These are phyloP conservation scores for Helicolenus hilgendorfi DNA, from an alignment of 2,797 vertebrate species.

Conservation along the genomic window DNA sequence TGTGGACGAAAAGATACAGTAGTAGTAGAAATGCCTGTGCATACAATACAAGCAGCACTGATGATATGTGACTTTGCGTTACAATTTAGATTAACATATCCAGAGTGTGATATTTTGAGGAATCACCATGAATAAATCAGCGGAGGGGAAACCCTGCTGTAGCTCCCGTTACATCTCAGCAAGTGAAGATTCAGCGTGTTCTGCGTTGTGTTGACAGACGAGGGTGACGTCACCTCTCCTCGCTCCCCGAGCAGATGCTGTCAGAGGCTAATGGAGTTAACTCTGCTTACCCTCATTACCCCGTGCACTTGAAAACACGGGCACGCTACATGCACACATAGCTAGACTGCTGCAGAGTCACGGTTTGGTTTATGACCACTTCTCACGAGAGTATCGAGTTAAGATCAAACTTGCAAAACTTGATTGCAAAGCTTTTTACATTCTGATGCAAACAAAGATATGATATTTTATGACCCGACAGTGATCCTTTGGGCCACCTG, in stretches of 20 bases:
- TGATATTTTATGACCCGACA: not conserved
- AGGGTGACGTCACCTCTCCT: conserved; percentile 43
- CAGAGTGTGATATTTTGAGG: not conserved
- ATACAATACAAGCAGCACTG: not conserved
- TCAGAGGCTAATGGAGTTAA: conserved; percentile 73
- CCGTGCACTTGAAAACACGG: not conserved
- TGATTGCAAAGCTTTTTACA: not conserved
- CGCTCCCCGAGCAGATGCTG: conserved; percentile 67
- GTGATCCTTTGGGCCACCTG: conserved; percentile 59
- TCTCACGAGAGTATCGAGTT: not conserved
- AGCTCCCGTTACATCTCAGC: not conserved
- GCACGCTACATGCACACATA: not conserved
- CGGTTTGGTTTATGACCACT: not conserved
- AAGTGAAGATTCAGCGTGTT: not conserved
- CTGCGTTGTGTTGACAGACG: not conserved
- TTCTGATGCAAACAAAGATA: not conserved
- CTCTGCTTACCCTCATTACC: conserved; percentile 56
- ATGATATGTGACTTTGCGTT: not conserved
- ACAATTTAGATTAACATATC: fast-evolving
- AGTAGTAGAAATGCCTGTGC: not conserved
- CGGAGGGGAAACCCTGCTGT: not conserved
- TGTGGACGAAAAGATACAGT: not conserved
- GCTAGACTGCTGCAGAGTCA: not conserved
- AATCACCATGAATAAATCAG: not conserved
- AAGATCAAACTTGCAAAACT: not conserved